Evolutionary conservation across 2,888 invertebrate species (phyloP).

Genomic region (Synanthedon tipuliformis): DNA sequence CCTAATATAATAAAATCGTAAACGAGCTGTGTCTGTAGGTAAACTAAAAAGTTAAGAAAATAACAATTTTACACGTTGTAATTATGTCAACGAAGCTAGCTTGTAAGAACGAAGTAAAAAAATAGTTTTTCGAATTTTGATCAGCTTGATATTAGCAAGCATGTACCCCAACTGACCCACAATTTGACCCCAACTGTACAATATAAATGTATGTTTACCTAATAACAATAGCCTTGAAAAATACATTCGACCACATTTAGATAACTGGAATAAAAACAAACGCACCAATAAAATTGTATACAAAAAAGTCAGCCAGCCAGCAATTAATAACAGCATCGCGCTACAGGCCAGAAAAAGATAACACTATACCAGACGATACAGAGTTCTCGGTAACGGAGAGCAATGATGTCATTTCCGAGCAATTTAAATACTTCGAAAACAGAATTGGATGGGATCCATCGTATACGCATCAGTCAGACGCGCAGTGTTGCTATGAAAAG

Average conservation of each 20-base stretch:
- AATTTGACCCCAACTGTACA: no score
- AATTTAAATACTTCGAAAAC: neutral
- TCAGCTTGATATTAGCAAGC: no score
- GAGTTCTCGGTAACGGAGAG: neutral
- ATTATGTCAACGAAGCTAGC: no score
- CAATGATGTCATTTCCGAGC: neutral
- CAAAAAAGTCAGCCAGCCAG: neutral
- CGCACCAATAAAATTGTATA: neutral
- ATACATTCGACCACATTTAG: neutral
- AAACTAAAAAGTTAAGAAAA: no score
- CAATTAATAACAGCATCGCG: no score
- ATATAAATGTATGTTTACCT: no score
- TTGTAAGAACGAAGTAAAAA: no score
- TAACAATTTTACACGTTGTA: no score
- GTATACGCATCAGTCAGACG: neutral
- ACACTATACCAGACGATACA: neutral
- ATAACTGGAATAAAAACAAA: neutral
- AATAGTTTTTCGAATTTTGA: no score
- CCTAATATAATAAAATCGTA: no score
- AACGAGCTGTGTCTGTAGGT: no score
- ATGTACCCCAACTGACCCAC: no score
- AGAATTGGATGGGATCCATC: neutral
- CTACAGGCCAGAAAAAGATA: neutral
- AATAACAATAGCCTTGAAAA: neutral
- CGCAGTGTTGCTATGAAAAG: conserved; percentile 29